These are phyloP conservation scores for Patella depressa DNA, from an alignment of 2,888 invertebrate genomes.

Conservation along the genomic window DNA sequence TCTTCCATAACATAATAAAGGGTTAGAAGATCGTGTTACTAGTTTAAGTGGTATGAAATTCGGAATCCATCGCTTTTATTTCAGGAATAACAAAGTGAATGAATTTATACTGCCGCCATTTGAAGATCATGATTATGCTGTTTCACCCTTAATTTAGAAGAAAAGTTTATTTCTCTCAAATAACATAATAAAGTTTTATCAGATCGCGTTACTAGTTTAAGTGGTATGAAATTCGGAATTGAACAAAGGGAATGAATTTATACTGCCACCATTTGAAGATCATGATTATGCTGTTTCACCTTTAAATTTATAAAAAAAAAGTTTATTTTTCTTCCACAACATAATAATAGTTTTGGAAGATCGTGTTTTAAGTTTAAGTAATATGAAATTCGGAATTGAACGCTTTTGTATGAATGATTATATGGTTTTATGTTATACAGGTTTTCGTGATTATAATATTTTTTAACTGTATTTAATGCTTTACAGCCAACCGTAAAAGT, in stretches of 20 bases:
- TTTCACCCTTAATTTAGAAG: too few relatives aligned
- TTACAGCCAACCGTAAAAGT: conserved; percentile 8
- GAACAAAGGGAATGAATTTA: too few relatives aligned
- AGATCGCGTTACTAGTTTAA: too few relatives aligned
- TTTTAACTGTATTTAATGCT: not conserved
- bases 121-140: not conserved
- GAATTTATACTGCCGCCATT: too few relatives aligned
- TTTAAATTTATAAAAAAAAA: not conserved
- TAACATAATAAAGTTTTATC: not conserved
- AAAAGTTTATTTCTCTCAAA: not conserved
- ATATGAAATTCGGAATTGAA: not conserved
- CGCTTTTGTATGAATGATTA: not conserved
- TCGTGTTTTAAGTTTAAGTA: not conserved
- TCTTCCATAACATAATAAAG: too few relatives aligned
- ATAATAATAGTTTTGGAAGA: not conserved
- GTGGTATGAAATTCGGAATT: too few relatives aligned
- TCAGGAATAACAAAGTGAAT: too few relatives aligned
- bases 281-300: not conserved
- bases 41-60: too few relatives aligned
- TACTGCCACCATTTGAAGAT: not conserved
- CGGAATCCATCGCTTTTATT: too few relatives aligned
- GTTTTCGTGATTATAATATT: not conserved
- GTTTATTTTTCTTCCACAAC: not conserved
- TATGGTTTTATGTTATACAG: not conserved
- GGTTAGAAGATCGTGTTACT: too few relatives aligned